These are phyloP conservation scores for Proctacanthus coquilletti DNA, from an alignment of 1,140 invertebrate genomes.

Conservation along the genomic window DNA sequence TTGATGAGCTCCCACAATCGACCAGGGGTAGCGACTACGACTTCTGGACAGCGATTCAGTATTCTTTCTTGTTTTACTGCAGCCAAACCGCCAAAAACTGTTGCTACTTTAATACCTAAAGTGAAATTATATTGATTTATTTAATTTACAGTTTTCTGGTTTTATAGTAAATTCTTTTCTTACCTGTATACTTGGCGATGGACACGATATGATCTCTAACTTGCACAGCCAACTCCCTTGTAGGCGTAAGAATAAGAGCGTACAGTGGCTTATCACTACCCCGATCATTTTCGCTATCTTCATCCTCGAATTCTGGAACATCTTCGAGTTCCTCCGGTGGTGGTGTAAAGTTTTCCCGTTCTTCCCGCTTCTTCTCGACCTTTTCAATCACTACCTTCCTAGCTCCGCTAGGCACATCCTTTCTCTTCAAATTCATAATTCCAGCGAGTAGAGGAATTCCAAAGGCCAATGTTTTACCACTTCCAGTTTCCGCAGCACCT, in stretches of 20 bases:
- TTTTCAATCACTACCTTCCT: constrained; percentile 28
- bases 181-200: constrained; percentile 63
- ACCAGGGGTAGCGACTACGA: constrained; percentile 92
- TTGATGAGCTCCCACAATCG: constrained; percentile 84
- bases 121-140: constrained; percentile 1
- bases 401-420: constrained; percentile 16
- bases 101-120: constrained; percentile 37
- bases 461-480: constrained; percentile 95
- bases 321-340: constrained; percentile 21
- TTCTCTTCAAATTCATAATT: constrained; percentile 56
- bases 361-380: constrained; percentile 16
- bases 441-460: constrained; percentile 80
- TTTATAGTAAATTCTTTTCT: too few species aligned
- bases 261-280: constrained; percentile 55
- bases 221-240: constrained; percentile 88
- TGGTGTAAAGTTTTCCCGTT: constrained; percentile 21
- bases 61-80: constrained; percentile 82
- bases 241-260: constrained; percentile 83
- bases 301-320: constrained; percentile 25
- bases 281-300: constrained; percentile 19
- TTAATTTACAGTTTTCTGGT: constrained; percentile 21
- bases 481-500: constrained; percentile 93
- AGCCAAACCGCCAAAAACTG: constrained; percentile 80
- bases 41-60: constrained; percentile 66
- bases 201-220: constrained; percentile 71